Base-by-base conservation (phyloP, 2,888 invertebrate genomes). In the Empis stercorea region DNA sequence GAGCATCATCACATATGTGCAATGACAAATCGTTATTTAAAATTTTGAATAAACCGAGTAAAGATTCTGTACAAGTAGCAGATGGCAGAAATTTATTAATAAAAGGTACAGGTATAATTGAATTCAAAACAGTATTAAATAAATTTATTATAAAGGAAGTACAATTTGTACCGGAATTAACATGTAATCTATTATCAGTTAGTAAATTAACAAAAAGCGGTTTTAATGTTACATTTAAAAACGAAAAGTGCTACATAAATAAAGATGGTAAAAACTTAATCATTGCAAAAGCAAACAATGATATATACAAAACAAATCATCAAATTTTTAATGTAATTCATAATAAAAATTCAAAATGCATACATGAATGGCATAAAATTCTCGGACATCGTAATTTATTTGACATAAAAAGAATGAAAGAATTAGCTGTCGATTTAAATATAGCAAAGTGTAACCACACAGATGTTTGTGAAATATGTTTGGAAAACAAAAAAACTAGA, bases 401-500 rank as follows among this genome's bases (percentile, higher is more conserved):
- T 3, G 51, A 46, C 14, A 43, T 51, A 16, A 23, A 36, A 30
- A 47, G 45, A 30, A 48, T 51, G 48, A 14, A 17, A 30, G 17
- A 32, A n/a, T 30, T 52, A 13, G 42, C 41, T 39, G 39, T 47
- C 5, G 49, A 41, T 13, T 16, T 53, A 7, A 23, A 44, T 30
- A 49, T 53, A 13, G 32, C 30, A 16, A 45, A 54, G 6, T 49
- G 53, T 30, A 45, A 44, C 20, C 39, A 43, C 9, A 43, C 46
- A 36, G 51, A 54, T 41, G 13, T 43, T 3, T 49, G 47, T 40
- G 44, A 34, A 34, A 13, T 41, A 10, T 59, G 57, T 46, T 23
- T 55, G 5, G 41, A 56, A 46, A 51, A 54, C 30, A 58, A 59
- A 47, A 44, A 52, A 40, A 54, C 56, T 6, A 14, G 52, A 10